Base-by-base conservation (phyloP, 1,140 invertebrate species). In the Elymnias hypermnestra region DNA sequence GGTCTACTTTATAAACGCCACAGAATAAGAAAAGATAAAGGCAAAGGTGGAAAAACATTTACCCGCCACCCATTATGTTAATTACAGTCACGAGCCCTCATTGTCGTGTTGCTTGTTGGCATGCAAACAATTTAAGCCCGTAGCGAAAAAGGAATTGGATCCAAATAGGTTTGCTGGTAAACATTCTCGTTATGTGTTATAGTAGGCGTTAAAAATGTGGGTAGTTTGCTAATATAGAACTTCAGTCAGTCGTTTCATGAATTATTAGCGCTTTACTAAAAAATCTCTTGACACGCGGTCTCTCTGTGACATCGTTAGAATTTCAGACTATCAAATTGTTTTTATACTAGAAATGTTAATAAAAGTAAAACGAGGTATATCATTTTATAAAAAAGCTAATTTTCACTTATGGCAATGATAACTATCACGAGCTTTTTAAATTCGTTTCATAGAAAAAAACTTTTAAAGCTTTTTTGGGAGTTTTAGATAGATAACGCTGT, bases 21-120 rank as follows among this genome's bases (percentile, higher is more conserved):
- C 53, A 58, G 56, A 64, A 56, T 61, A 58, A 57, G 49, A 57
- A 59, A 70, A 73, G 57, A 71, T 64, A 63, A 69, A 72, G 61
- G 61, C 62, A 61, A 69, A 72, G 61, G 61, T 67, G 54, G 63
- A 65, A 72, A 69, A 74, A 74, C 63, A 72, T 74, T 74, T 67
- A 64, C 65, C 45, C 39, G 51, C 54, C 48, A 52, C 45, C 65
- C 68, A 69, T 74, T 74, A 74, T 74, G 71, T 62, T 72, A 74
- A 74, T 74, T 69, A 66, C 48, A 44, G 59, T 57, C 53, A 54
- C 49, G 51, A 43, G 51, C 49, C 45, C 43, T 26, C 40, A 41
- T 45, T 43, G 51, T 56, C 53, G 48, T 57, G 29, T 36, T 43
- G 36, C 38, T 44, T 37, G 44, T 23, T 26, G 18, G n/a, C 37